A percentile compares a stretch with the other conserved stretches of the same genome.
These are phyloP conservation scores for Chaetogeoica ovagalla DNA, from an alignment of 2,888 invertebrate genomes.

Conservation along the genomic window DNA sequence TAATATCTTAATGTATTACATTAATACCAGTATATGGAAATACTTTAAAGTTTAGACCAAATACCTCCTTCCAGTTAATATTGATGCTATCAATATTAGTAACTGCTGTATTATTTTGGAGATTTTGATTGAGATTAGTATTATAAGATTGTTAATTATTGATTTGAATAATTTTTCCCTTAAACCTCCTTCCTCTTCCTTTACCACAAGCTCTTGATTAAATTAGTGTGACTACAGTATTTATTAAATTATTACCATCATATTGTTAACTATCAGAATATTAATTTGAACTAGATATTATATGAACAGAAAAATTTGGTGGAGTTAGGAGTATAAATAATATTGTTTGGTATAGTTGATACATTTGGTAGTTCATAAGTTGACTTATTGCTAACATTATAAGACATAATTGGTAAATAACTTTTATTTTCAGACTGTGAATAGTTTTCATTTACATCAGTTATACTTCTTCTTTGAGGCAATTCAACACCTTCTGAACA, in stretches of 20 bases:
- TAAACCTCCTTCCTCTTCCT: not conserved
- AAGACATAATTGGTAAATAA: not conserved
- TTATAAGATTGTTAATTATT: slow-evolving; percentile 1
- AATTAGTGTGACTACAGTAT: not conserved
- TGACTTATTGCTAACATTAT: not conserved
- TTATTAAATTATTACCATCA: not conserved
- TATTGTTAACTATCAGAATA: not conserved
- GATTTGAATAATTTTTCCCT: slow-evolving; percentile 1
- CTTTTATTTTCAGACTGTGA: not conserved
- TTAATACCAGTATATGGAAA: not conserved
- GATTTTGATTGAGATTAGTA: not conserved
- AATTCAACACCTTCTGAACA: not conserved
- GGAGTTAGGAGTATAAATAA: not conserved
- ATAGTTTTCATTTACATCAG: not conserved
- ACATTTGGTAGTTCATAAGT: not conserved
- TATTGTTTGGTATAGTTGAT: not conserved
- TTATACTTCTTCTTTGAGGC: not conserved
- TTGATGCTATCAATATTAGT: slow-evolving; percentile 1
- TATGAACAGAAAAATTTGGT: not conserved
- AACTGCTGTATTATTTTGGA: slow-evolving; percentile 1
- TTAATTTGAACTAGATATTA: slow-evolving; percentile 4
- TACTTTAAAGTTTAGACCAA: not conserved
- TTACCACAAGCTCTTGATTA: not conserved
- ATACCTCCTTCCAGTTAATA: not conserved
- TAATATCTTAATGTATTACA: slow-evolving; percentile 3